A percentile compares a stretch with the other conserved stretches of the same genome.
These are phyloP conservation scores for Neoniphon sammara DNA, from an alignment of 2,797 vertebrate genomes.

Conservation along the genomic window DNA sequence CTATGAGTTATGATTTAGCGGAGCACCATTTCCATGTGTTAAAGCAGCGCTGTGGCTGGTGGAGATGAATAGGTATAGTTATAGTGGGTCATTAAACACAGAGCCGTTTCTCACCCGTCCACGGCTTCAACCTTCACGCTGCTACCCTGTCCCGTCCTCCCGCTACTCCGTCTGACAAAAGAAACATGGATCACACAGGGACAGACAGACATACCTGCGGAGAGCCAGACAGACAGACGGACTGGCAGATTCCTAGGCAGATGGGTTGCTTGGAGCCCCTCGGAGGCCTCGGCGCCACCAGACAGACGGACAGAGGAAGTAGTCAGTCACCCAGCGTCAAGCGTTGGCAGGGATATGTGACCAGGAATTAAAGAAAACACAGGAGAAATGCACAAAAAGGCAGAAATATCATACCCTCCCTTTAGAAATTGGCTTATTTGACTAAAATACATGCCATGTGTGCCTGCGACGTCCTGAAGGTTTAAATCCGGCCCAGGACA, in stretches of 20 bases:
- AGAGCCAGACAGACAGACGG: conserved; percentile 65
- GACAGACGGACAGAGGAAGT: conserved; percentile 20
- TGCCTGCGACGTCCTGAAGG: no score
- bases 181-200: conserved; percentile 62
- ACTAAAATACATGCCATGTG: no score
- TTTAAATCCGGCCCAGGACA: no score
- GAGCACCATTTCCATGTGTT: conserved; percentile 54
- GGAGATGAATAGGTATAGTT: conserved; percentile 78
- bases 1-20: conserved; percentile 49
- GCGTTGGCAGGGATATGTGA: conserved; percentile 28
- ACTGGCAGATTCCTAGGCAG: conserved; percentile 68
- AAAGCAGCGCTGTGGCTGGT: conserved; percentile 52
- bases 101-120: conserved; percentile 67
- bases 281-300: conserved; percentile 44
- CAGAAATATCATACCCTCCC: neutral
- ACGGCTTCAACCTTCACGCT: conserved; percentile 78
- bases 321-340: conserved; percentile 34
- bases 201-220: conserved; percentile 71
- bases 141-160: conserved; percentile 58
- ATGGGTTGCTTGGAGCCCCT: conserved; percentile 65
- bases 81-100: conserved; percentile 79
- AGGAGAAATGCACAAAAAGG: neutral
- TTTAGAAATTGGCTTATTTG: no score
- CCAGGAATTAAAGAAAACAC: neutral
- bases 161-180: conserved; percentile 64